Evolutionary conservation across 2,888 invertebrate species (phyloP), one percentile per base, ranked within the genome.

Genomic region (Meloe dianella): DNA sequence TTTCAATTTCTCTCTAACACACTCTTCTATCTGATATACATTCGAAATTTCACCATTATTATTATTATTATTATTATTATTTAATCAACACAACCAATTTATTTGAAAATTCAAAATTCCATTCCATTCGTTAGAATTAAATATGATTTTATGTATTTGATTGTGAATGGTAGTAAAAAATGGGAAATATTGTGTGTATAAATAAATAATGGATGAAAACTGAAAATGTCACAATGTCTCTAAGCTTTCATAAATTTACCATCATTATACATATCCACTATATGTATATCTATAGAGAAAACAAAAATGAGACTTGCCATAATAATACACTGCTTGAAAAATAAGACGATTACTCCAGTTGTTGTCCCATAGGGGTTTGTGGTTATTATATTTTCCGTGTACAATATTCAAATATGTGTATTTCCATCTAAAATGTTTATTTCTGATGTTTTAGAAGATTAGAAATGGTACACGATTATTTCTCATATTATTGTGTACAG

Each of bases 291-390:
- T n/a, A 14, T 1, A 35, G 35, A 35, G 3, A 7, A 35, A 17
- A 35, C 14, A 12, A 17, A 59, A 27, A 57, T 57, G 7, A 69
- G 69, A 69, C 56, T 71, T 71, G 71, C 67, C 71, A 71, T 17
- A 41, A 38, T 10, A 32, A 59, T 66, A 60, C 59, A 58, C 57
- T 56, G 63, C 57, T 66, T 69, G 71, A 67, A 67, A 71, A 69
- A 71, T 71, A 69, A 69, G 67, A 69, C 67, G 69, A 67, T 69
- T 71, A 71, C 67, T 71, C 57, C 56, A 22, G 63, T 57, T 63
- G 63, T 56, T 27, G 66, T 41, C 41, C 41, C 41, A 6, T 4
- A 41, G 41, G 41, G 17, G 6, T 41, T n/a, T n/a, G 8, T 17
- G 17, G n/a, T 41, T 41, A 41, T 41, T 7, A 41, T 17, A 41